phyloP scores from a whole-genome alignment of 2,113 vertebrate species.

The Monarcha castaneiventris region DNA sequence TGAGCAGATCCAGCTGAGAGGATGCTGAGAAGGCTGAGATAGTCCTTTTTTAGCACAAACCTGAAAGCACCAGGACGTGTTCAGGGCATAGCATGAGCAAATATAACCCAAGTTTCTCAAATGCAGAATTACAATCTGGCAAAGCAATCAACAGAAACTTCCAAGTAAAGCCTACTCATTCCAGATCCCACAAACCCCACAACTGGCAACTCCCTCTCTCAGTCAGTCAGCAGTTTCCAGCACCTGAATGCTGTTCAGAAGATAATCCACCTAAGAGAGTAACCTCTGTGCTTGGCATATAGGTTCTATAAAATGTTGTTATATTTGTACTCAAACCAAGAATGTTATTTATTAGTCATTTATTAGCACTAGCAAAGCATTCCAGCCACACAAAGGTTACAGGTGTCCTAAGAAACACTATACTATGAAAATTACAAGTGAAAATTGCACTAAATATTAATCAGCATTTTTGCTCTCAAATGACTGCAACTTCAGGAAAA shows the following conservation, averaged over 20 bases:
- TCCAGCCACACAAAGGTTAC: neutral
- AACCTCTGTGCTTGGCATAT: neutral
- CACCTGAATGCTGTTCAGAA: neutral
- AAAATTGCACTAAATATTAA: neutral
- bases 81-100: neutral
- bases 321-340: neutral
- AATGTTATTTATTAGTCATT: neutral
- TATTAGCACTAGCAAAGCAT: neutral
- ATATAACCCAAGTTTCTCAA: neutral
- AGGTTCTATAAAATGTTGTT: neutral
- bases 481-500: neutral
- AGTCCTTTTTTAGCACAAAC: neutral
- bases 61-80: neutral
- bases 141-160: neutral
- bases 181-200: neutral
- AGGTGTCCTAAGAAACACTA: neutral
- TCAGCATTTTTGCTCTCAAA: neutral
- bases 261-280: neutral
- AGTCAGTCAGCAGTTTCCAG: neutral
- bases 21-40: neutral
- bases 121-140: fast-evolving
- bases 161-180: neutral
- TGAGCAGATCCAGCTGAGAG: neutral
- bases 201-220: neutral
- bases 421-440: neutral